Evolutionary conservation across 2,888 invertebrate genomes (phyloP), one percentile per base, ranked within the genome.

Genomic region (Entomobrya proxima): DNA sequence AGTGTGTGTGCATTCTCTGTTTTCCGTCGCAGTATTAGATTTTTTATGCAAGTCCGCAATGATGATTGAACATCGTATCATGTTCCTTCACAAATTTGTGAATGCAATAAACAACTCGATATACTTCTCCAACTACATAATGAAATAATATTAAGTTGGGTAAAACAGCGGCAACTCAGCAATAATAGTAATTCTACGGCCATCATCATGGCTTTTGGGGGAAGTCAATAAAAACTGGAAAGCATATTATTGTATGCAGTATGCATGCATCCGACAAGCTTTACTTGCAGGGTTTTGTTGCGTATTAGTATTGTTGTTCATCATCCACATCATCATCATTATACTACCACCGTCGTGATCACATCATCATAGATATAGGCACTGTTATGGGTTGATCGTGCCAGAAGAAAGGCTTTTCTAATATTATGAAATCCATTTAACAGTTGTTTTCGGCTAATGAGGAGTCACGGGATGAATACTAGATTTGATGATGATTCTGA

Each of bases 401-500:
- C 61, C 27, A 75, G 52, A 40, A 50, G 64, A 72, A 72, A 74
- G 27, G 40, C 69, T 74, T 64, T 47, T 82, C 58, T 76, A 44
- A 74, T 67, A 81, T 61, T 37, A 81, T 82, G 50, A 75, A 75
- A 75, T 82, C 75, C 83, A 83, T 83, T 83, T 83, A 83, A 83
- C 83, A 83, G 83, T 83, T 83, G 82, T 83, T 77, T 55, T 77
- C 30, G 52, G 44, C 83, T 83, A 83, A 83, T 83, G 83, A 83
- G 83, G 44, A 83, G 83, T 55, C 83, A 77, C 69, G 83, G 76
- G 83, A 83, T 83, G 83, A 83, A 67, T 83, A 55, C 69, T 24
- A 69, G 76, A 81, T 81, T 81, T 81, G 44, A 69, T 69, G 50
- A 44, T 35, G 64, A 44, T n/a, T n/a, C n/a, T 47, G 69, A 44